Base-by-base conservation (phyloP, 2,797 vertebrate species). In the Phrynocephalus guinanensis region DNA sequence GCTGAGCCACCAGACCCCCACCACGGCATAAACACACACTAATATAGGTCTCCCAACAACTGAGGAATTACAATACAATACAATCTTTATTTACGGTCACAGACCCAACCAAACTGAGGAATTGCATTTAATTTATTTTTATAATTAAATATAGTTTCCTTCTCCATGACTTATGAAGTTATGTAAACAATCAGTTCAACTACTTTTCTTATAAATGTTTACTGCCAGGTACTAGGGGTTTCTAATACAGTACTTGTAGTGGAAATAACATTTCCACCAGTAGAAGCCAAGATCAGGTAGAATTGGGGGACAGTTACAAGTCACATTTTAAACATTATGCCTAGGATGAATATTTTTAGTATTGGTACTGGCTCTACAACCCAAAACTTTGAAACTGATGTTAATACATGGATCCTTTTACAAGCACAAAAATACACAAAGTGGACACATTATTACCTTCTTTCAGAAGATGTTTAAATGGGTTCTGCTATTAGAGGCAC, bases 361-460 rank as follows among this genome's bases (percentile, higher is more conserved):
- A 70, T 22, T 38, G 77, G 9, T 77, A 44, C 18, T 52, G 66
- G 56, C 24, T 80, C 38, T 44, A 50, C 44, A 73, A 68, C 24
- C 16, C 75, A 87, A 82, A 66, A 22, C 60, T 66, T n/a, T 50
- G 30, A 85, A 88, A 88, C 73, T 50, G 84, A 56, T 73, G 84
- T 81, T 84, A 72, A 77, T 68, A 66, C 81, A 11, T 6, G 67
- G 18, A 85, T 75, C 30, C 38, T 75, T 20, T 70, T 88, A 85
- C 84, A 88, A 85, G 76, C 68, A 44, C 28, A 52, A 3, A 63
- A 38, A 56, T 81, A 75, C 44, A 13, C n/a, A 75, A 79, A 80
- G 24, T 13, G n/a, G 71, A 85, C 9, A 81, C 67, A 30, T 52
- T 77, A 60, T 48, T 44, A 83, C 48, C 30, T 70, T 73, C 10